These are phyloP conservation scores for Holothuria scabra DNA, from an alignment of 53 echinoderm and acorn worm species.

Conservation along the genomic window DNA sequence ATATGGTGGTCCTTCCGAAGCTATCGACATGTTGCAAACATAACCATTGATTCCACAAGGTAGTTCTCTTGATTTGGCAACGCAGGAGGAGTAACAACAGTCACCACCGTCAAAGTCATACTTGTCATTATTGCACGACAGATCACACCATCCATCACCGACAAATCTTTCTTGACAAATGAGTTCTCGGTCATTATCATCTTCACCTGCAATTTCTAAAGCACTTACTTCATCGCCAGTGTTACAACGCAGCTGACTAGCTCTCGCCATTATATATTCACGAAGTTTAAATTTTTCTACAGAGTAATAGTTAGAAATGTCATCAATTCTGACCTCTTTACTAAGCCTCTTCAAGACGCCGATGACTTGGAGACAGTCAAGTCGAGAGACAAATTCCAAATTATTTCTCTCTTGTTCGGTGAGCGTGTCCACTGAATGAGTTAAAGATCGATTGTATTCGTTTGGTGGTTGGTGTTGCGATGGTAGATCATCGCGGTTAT, in stretches of 20 bases:
- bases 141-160: slow-evolving; percentile 13
- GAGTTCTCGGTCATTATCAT: slow-evolving; percentile 1
- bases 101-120: slow-evolving; percentile 8
- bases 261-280: slow-evolving; percentile 3
- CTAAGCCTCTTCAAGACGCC: slow-evolving; percentile 8
- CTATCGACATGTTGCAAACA: slow-evolving; percentile 3
- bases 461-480: background rate
- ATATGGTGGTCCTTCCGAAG: background rate
- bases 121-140: slow-evolving; percentile 8
- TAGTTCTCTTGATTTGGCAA: slow-evolving; percentile 12
- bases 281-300: slow-evolving; percentile 8
- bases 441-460: slow-evolving; percentile 4
- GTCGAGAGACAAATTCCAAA: slow-evolving; percentile 3
- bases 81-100: slow-evolving; percentile 9
- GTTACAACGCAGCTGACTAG: slow-evolving; percentile 8
- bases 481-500: slow-evolving; percentile 8
- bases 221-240: slow-evolving; percentile 12
- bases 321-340: slow-evolving; percentile 1
- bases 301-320: slow-evolving; percentile 4
- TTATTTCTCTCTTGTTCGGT: background rate
- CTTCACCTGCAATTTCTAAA: slow-evolving; percentile 5
- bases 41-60: slow-evolving; percentile 12
- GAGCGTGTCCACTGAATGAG: slow-evolving; percentile 5
- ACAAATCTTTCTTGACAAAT: slow-evolving; percentile 4
- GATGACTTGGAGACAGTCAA: slow-evolving; percentile 1